A percentile compares a stretch with the other conserved stretches of the same genome.
These are phyloP conservation scores for Sebastes flavidus DNA, from an alignment of 2,797 vertebrate genomes.

Conservation along the genomic window DNA sequence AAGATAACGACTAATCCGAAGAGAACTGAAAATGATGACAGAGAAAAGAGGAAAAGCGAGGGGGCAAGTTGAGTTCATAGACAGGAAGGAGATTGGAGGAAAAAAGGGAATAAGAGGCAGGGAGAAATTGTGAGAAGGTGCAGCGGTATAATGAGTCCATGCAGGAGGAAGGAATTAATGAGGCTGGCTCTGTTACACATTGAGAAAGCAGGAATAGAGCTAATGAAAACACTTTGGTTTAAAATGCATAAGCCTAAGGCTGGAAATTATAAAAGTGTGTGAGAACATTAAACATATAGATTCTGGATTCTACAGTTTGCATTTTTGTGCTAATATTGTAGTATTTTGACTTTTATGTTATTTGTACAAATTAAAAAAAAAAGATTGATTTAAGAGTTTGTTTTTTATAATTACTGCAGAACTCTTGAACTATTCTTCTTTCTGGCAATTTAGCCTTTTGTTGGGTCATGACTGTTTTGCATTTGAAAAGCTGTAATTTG, in stretches of 20 bases:
- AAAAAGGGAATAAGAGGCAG: not conserved
- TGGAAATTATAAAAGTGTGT: not conserved
- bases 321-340: not conserved
- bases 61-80: slow-evolving; percentile 23
- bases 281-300: not conserved
- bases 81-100: not conserved
- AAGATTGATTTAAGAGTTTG: not conserved
- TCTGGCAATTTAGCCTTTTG: not conserved
- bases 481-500: not conserved
- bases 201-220: not conserved
- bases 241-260: not conserved
- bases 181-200: not conserved
- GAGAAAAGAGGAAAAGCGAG: not conserved
- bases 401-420: not conserved
- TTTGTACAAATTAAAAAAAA: not conserved
- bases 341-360: not conserved
- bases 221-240: not conserved
- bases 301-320: not conserved
- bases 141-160: not conserved
- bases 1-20: slow-evolving; percentile 16
- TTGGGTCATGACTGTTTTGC: not conserved
- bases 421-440: not conserved
- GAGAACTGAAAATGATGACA: slow-evolving; percentile 25
- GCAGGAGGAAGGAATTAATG: slow-evolving; percentile 10
- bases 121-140: not conserved